Base-by-base conservation (phyloP, 2,888 invertebrate genomes). In the Eurois occulta region DNA sequence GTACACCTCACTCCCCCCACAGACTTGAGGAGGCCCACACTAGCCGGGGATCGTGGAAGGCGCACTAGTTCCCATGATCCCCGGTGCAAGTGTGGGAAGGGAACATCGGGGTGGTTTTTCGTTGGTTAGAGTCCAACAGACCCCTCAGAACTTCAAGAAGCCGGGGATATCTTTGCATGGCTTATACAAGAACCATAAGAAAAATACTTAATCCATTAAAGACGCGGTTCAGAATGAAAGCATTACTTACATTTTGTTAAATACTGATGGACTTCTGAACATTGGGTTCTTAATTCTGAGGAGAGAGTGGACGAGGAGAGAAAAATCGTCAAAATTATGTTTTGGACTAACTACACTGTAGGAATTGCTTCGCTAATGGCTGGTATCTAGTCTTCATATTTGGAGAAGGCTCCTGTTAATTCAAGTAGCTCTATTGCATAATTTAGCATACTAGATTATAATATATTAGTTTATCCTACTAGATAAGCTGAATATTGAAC, bases 401-500 rank as follows among this genome's bases (percentile, higher is more conserved):
- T 60, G 16, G 21, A 35, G 35, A 21, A 62, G 5, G 13, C 32
- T 60, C 7, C 3, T 52, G 24, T 55, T 58, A 5, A 58, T 58
- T 28, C n/a, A 58, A 28, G 58, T 58, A 58, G 64, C 28, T 41
- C 21, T 32, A 10, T 24, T 7, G 21, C 28, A 38, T 60, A 35
- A 13, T 52, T 48, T 60, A n/a, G 35, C 24, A 41, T 2, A n/a
- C 24, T 41, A 21, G 21, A 32, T 48, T n/a, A n/a, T n/a, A n/a
- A n/a, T n/a, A n/a, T n/a, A n/a, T n/a, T 60, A 35, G 8, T 52
- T 48, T 60, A n/a, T 28, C 24, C 35, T 2, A n/a, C 24, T 41
- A 21, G 21, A 32, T 48, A 0, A 2, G 13, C 41, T 52, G 18
- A 35, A 69, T 64, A 79, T 72, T 78, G 55, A 64, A 43, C n/a